Evolutionary conservation across 92 coral and sea anemone species (phyloP).

Genomic region (Parazoanthus atlanticus): DNA sequence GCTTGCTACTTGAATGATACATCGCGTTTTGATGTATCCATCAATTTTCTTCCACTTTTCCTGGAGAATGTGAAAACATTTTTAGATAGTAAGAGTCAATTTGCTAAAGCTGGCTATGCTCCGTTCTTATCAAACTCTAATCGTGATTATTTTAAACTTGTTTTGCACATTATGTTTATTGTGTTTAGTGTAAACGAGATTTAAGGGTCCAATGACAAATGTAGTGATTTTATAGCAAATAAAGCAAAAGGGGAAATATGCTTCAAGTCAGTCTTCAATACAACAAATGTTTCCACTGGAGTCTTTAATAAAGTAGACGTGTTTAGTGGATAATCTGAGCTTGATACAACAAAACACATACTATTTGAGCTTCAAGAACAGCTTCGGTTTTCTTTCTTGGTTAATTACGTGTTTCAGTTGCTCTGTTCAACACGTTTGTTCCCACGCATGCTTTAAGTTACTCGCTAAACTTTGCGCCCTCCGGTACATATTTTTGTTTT

Average conservation of each 20-base stretch:
- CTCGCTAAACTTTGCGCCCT: background rate
- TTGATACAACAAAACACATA: no score
- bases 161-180: background rate
- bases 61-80: background rate
- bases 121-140: background rate
- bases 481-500: background rate
- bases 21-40: background rate
- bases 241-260: no score
- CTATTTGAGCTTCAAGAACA: no score
- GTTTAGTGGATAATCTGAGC: no score
- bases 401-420: background rate
- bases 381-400: no score
- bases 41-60: background rate
- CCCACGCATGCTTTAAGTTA: background rate
- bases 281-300: no score
- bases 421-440: background rate
- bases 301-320: no score
- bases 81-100: background rate
- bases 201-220: no score
- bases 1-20: background rate
- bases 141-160: no score
- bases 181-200: background rate
- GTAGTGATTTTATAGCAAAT: no score
- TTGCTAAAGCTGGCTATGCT: background rate
- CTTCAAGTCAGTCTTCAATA: no score